Conservation (phyloP, 1,140 invertebrate species). For the Neuroterus valhalla region DNA sequence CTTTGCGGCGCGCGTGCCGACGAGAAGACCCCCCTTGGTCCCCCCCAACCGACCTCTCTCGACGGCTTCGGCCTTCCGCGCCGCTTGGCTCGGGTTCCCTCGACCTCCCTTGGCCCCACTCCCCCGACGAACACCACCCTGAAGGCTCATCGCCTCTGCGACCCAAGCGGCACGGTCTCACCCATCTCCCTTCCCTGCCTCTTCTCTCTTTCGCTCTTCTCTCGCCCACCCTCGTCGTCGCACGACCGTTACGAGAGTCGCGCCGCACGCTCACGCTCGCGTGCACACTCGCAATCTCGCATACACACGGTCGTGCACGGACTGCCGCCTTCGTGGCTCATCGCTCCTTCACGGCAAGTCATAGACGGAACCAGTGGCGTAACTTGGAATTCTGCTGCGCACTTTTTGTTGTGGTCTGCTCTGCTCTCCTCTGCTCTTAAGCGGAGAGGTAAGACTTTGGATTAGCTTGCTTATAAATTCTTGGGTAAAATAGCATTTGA, state of each 20-base stretch:
- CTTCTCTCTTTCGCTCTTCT: slow-evolving; percentile 38
- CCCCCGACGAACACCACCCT: slow-evolving; percentile 55
- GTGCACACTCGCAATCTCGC: slow-evolving; percentile 42
- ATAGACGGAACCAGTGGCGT: slow-evolving; percentile 32
- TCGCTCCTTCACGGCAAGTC: slow-evolving; percentile 23
- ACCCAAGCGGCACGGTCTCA: slow-evolving; percentile 64
- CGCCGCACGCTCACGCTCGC: slow-evolving; percentile 48
- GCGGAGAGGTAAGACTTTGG: too few relatives aligned
- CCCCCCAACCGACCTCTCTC: slow-evolving; percentile 50
- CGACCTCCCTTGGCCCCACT: slow-evolving; percentile 39
- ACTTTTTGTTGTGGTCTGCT: neutral
- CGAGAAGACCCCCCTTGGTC: slow-evolving; percentile 53
- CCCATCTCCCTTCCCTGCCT: slow-evolving; percentile 29
- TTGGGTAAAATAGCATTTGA: too few relatives aligned
- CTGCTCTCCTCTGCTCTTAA: neutral
- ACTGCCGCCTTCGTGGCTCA: slow-evolving; percentile 40
- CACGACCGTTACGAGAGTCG: slow-evolving; percentile 37
- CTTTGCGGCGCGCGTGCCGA: slow-evolving; percentile 72
- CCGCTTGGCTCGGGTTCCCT: slow-evolving; percentile 58
- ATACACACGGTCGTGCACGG: slow-evolving; percentile 54
- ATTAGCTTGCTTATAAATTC: too few relatives aligned
- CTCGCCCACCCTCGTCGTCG: slow-evolving; percentile 39
- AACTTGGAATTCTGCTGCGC: neutral
- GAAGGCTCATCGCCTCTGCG: slow-evolving; percentile 70
- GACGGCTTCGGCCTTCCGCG: slow-evolving; percentile 59